Percentiles rank a stretch among this genome's conserved stretches.
Conservation (phyloP, 1,140 invertebrate genomes). For the Himalopsyche phryganea region DNA sequence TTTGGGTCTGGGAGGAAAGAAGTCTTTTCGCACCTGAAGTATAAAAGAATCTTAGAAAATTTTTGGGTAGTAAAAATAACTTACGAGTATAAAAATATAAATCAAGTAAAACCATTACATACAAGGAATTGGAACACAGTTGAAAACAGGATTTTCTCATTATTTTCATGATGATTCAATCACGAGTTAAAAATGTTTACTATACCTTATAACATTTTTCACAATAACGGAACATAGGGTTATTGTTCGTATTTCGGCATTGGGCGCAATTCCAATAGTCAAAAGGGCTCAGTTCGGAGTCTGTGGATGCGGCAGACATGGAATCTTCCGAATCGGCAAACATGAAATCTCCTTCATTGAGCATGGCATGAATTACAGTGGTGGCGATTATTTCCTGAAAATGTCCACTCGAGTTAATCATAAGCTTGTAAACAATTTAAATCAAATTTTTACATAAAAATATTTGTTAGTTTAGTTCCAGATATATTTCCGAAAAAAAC, state of each 20-base stretch:
- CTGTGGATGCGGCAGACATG: conserved; percentile 44
- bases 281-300: conserved; percentile 53
- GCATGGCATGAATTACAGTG: conserved; percentile 28
- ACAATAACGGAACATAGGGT: conserved; percentile 62
- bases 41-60: conserved; percentile 16
- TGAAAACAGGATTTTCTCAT: too few species aligned
- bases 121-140: too few species aligned
- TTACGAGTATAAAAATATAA: too few species aligned
- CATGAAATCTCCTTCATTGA: conserved; percentile 43
- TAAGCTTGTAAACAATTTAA: neutral
- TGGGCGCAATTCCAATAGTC: conserved; percentile 62
- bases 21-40: conserved; percentile 59
- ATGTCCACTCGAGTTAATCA: neutral
- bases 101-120: too few species aligned
- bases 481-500: conserved; percentile 21
- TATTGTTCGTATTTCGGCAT: conserved; percentile 59
- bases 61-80: neutral
- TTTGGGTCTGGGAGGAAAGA: conserved; percentile 61
- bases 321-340: conserved; percentile 56
- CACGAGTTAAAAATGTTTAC: too few species aligned
- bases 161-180: too few species aligned
- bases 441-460: too few species aligned
- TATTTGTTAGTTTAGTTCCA: too few species aligned
- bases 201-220: conserved; percentile 63
- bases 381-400: conserved; percentile 39